Evolutionary conservation across 2,888 invertebrate genomes (phyloP).

Genomic region (Drosophila meridionalis): DNA sequence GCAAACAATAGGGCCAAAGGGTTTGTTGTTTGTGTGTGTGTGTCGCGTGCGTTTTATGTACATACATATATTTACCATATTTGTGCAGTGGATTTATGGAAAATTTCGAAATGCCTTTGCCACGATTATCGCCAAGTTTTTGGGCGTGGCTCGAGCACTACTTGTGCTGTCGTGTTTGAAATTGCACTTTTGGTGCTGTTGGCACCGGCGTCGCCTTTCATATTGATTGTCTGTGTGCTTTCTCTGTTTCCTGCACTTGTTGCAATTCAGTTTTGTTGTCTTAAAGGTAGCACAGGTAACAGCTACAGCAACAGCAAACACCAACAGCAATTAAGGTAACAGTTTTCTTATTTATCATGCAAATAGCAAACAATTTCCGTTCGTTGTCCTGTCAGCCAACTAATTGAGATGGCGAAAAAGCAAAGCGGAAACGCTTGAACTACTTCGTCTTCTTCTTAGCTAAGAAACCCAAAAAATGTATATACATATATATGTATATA

Average conservation of each 20-base stretch:
- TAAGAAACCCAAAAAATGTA: slow-evolving; percentile 8
- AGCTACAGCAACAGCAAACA: slow-evolving; percentile 18
- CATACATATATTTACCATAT: slow-evolving; percentile 30
- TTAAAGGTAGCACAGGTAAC: slow-evolving; percentile 2
- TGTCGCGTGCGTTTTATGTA: slow-evolving; percentile 54
- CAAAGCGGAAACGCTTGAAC: slow-evolving; percentile 58
- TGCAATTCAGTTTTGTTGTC: slow-evolving; percentile 22
- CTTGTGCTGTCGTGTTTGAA: slow-evolving; percentile 18
- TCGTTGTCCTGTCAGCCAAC: slow-evolving; percentile 70
- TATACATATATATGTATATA: background rate
- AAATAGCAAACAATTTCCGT: slow-evolving; percentile 74
- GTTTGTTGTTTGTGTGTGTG: slow-evolving; percentile 14
- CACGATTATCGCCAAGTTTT: slow-evolving; percentile 38
- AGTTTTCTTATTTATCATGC: slow-evolving; percentile 49
- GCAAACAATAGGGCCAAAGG: slow-evolving; percentile 3
- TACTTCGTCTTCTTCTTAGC: slow-evolving; percentile 10
- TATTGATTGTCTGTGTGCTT: slow-evolving; percentile 10
- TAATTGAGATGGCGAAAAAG: slow-evolving; percentile 71
- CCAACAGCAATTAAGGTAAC: slow-evolving; percentile 42
- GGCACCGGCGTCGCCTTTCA: slow-evolving; percentile 22
- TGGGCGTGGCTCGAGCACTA: slow-evolving; percentile 30
- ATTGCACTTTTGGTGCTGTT: slow-evolving; percentile 50
- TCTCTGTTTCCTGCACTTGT: slow-evolving; percentile 33
- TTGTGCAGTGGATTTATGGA: slow-evolving; percentile 71
- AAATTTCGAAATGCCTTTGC: slow-evolving; percentile 55